Conservation (phyloP, 2,888 invertebrate species). For the Nineta flava region DNA sequence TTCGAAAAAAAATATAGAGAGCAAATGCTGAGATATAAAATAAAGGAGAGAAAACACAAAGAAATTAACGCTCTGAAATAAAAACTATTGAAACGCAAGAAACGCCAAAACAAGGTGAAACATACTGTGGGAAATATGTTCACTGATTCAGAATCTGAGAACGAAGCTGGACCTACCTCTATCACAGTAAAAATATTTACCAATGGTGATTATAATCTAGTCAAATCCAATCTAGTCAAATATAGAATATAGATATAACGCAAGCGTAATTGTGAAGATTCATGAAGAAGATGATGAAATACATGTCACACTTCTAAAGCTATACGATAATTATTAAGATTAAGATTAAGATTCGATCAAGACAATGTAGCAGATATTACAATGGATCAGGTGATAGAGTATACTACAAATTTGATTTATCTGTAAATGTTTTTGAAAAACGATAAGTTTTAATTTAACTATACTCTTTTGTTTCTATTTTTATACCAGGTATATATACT, state of each 20-base stretch:
- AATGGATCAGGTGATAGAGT: constrained; percentile 1
- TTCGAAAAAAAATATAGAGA: too few relatives aligned
- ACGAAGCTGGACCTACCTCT: neutral
- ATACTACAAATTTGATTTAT: neutral
- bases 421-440: neutral
- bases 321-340: constrained; percentile 5
- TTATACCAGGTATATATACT: too few relatives aligned
- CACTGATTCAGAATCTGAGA: constrained; percentile 3
- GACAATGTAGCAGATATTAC: constrained; percentile 3
- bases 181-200: neutral
- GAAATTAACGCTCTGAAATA: too few relatives aligned
- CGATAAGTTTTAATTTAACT: neutral
- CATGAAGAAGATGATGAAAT: constrained; percentile 7
- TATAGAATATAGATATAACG: constrained; percentile 1
- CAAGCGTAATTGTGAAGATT: constrained; percentile 2
- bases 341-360: constrained; percentile 5
- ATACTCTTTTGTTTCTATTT: neutral
- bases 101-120: neutral
- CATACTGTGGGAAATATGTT: neutral
- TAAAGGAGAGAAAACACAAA: too few relatives aligned
- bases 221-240: neutral
- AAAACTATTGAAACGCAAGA: too few relatives aligned
- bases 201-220: neutral
- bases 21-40: too few relatives aligned
- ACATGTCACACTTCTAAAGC: constrained; percentile 6